Conservation (phyloP, 2,797 vertebrate genomes). For the Chromobotia macracanthus region DNA sequence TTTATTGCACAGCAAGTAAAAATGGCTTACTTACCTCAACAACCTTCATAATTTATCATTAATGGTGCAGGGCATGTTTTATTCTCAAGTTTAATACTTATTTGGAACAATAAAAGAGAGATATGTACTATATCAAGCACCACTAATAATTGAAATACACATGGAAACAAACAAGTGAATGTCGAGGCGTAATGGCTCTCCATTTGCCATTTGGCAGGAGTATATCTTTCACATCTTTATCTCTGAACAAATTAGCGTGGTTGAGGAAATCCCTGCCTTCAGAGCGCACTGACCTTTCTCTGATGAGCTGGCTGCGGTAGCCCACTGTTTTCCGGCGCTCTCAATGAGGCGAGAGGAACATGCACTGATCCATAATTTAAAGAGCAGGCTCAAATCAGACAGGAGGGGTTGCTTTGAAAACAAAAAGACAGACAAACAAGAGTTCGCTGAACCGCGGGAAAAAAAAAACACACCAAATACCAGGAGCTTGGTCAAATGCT, state of each 20-base stretch:
- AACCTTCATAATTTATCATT: no score
- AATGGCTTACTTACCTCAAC: no score
- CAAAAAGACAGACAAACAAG: constrained; percentile 36
- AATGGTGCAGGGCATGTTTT: no score
- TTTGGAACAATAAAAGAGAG: neutral
- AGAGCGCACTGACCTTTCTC: constrained; percentile 49
- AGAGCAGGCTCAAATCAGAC: constrained; percentile 37
- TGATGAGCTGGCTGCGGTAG: constrained; percentile 33
- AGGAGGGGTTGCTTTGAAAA: constrained; percentile 34
- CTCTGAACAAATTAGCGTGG: constrained; percentile 22
- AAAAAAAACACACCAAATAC: constrained; percentile 25
- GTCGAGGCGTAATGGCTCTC: neutral
- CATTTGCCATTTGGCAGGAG: constrained; percentile 7
- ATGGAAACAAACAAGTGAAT: constrained; percentile 8
- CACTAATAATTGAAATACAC: neutral
- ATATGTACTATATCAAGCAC: neutral
- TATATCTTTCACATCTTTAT: constrained; percentile 9
- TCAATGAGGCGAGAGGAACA: constrained; percentile 31
- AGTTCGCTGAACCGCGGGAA: constrained; percentile 22
- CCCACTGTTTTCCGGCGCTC: constrained; percentile 23
- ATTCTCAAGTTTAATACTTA: no score
- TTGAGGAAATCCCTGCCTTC: constrained; percentile 27
- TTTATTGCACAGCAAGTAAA: no score
- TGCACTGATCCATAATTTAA: constrained; percentile 52
- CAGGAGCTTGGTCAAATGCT: constrained; percentile 2